Evolutionary conservation across 2,888 invertebrate species (phyloP).

Genomic region (Margaritifera margaritifera): DNA sequence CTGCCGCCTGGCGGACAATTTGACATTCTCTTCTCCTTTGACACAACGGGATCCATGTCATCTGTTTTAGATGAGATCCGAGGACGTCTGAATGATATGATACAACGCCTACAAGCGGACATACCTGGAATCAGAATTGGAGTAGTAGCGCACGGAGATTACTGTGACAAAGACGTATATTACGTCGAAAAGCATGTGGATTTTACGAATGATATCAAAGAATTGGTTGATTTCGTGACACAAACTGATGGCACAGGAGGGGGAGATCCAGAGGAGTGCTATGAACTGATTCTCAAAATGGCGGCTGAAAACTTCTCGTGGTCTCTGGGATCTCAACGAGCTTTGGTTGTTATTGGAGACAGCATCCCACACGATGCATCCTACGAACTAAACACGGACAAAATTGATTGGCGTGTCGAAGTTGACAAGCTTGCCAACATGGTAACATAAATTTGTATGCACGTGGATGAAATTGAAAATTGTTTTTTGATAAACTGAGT

Average conservation of each 20-base stretch:
- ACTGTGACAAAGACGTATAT: constrained; percentile 59
- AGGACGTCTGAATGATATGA: constrained; percentile 58
- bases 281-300: constrained; percentile 63
- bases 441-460: constrained; percentile 16
- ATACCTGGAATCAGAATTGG: constrained; percentile 64
- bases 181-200: constrained; percentile 65
- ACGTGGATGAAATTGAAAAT: not conserved
- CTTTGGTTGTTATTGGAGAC: constrained; percentile 68
- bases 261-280: constrained; percentile 66
- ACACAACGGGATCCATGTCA: constrained; percentile 67
- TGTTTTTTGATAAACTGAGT: no score
- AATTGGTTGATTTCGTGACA: constrained; percentile 57
- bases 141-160: constrained; percentile 69
- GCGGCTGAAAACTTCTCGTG: constrained; percentile 51
- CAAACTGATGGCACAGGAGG: constrained; percentile 60
- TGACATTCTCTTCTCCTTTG: constrained; percentile 63
- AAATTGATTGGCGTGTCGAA: constrained; percentile 62
- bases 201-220: constrained; percentile 51
- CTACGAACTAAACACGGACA: constrained; percentile 47
- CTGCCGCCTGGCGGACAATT: constrained; percentile 50
- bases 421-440: constrained; percentile 28
- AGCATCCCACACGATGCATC: constrained; percentile 61
- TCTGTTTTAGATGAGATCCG: constrained; percentile 58
- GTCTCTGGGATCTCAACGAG: constrained; percentile 56
- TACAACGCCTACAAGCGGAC: constrained; percentile 64